Percentiles rank a stretch among this genome's conserved stretches.
These are phyloP conservation scores for Hemiscyllium ocellatum DNA, from an alignment of 2,113 vertebrate species.

Conservation along the genomic window DNA sequence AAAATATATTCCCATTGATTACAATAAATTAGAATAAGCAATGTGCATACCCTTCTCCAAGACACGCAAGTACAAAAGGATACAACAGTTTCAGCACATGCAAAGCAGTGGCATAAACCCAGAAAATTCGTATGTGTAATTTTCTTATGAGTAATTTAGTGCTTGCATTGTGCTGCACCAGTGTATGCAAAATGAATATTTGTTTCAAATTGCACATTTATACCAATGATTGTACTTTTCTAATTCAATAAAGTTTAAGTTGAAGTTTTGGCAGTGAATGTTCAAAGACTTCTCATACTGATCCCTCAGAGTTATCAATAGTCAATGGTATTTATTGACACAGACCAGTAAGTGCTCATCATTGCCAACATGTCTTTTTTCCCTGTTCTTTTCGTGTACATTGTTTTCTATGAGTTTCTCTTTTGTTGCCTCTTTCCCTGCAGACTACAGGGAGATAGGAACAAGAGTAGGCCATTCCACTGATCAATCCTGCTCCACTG, in stretches of 20 bases:
- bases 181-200: slow-evolving; percentile 58
- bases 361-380: neutral
- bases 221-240: slow-evolving; percentile 70
- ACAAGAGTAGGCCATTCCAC: neutral
- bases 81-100: slow-evolving; percentile 28
- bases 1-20: slow-evolving; percentile 67
- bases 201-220: slow-evolving; percentile 70
- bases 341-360: neutral
- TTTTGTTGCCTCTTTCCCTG: neutral
- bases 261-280: slow-evolving; percentile 6
- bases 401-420: neutral
- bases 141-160: slow-evolving; percentile 44
- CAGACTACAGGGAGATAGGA: neutral
- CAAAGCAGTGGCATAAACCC: slow-evolving; percentile 46
- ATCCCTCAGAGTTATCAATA: neutral
- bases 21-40: slow-evolving; percentile 54
- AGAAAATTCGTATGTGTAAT: slow-evolving; percentile 46
- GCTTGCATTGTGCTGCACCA: slow-evolving; percentile 56
- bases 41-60: slow-evolving; percentile 47
- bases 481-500: neutral
- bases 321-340: neutral
- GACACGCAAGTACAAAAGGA: neutral
- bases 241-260: slow-evolving; percentile 56
- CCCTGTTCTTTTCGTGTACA: neutral
- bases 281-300: neutral